These are phyloP conservation scores for Coilia nasus DNA, from an alignment of 2,797 vertebrate genomes.

Conservation along the genomic window DNA sequence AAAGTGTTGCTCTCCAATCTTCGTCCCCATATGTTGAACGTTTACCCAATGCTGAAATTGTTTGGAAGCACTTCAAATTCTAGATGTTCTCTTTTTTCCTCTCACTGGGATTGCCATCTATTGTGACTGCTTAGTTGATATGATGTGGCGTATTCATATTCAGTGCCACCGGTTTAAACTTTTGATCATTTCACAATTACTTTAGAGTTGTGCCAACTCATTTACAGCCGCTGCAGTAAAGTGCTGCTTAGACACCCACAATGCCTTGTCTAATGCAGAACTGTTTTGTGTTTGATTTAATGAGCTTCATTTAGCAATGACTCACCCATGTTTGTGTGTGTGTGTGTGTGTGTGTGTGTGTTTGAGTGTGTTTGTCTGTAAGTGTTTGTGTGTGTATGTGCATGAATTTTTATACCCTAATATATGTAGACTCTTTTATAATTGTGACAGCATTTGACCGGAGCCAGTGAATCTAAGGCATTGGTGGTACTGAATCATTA, in stretches of 20 bases:
- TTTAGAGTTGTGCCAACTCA: neutral
- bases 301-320: constrained; percentile 51
- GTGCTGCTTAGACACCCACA: constrained; percentile 50
- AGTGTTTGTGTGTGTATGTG: too few relatives aligned
- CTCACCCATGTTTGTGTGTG: constrained; percentile 25
- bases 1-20: too few relatives aligned
- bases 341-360: neutral
- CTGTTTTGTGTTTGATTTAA: constrained; percentile 55
- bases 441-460: constrained; percentile 30
- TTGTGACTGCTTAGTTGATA: neutral
- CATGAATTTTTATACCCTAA: neutral
- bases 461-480: constrained; percentile 35
- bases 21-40: neutral
- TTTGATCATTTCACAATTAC: neutral
- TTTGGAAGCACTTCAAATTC: neutral
- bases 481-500: constrained; percentile 28
- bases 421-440: constrained; percentile 28
- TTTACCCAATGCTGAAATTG: neutral
- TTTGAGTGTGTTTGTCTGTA: too few relatives aligned
- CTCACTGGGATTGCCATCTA: neutral
- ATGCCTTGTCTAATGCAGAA: constrained; percentile 50
- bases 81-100: too few relatives aligned
- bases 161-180: neutral
- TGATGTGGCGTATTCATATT: neutral
- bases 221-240: neutral